phyloP scores from a whole-genome alignment of 2,888 invertebrate genomes.

The Heliconius ismenius region DNA sequence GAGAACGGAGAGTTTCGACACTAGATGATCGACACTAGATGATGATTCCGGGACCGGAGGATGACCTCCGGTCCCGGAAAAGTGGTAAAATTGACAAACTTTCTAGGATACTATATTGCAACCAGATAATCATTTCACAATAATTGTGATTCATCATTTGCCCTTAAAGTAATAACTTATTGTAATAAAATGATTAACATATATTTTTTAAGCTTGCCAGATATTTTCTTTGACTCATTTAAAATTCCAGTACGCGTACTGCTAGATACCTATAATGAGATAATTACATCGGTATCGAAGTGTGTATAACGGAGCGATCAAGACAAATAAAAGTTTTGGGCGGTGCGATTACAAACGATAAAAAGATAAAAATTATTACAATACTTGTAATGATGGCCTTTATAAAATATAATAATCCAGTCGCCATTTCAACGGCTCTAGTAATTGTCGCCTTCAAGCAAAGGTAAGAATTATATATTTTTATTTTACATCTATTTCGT shows the following conservation, averaged over 20 bases:
- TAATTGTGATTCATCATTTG: not conserved
- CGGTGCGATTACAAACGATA: slow-evolving; percentile 21
- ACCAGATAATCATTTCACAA: not conserved
- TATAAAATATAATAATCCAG: slow-evolving; percentile 30
- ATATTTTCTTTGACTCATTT: not conserved
- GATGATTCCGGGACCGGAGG: no score
- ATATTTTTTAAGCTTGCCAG: not conserved
- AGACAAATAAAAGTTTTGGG: slow-evolving; percentile 20
- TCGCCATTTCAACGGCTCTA: slow-evolving; percentile 21
- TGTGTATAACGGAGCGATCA: not conserved
- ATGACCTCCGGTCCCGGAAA: no score
- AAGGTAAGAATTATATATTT: slow-evolving; percentile 33
- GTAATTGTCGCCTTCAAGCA: slow-evolving; percentile 31
- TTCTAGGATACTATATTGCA: not conserved
- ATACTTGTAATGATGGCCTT: slow-evolving; percentile 14
- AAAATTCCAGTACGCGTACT: not conserved
- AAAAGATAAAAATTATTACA: slow-evolving; percentile 15
- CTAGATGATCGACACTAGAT: no score
- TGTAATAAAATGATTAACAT: not conserved
- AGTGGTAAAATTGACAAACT: no score
- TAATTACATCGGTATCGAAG: slow-evolving; percentile 7
- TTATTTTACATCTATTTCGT: not conserved
- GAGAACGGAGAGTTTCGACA: not conserved
- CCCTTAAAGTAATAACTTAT: not conserved
- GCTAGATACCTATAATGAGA: not conserved